phyloP scores from a whole-genome alignment of 1,140 invertebrate genomes.

The Atta cephalotes region DNA sequence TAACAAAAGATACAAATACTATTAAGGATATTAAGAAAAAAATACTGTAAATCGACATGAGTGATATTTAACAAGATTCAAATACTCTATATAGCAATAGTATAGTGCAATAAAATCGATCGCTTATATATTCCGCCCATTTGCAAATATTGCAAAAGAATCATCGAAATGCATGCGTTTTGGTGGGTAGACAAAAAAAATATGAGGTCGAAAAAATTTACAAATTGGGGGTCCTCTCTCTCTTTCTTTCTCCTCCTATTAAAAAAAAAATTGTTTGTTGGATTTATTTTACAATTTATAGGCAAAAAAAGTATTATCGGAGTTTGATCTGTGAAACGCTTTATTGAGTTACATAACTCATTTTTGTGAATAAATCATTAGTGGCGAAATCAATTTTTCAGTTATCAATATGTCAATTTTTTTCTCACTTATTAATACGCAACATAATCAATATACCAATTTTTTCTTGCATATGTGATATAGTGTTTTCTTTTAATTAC shows the following conservation, averaged over 20 bases:
- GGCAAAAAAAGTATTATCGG: constrained; percentile 14
- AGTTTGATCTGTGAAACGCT: constrained; percentile 10
- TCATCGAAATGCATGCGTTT: constrained; percentile 40
- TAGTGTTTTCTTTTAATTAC: neutral
- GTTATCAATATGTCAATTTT: neutral
- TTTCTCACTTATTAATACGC: neutral
- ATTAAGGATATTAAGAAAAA: constrained; percentile 4
- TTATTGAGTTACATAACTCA: neutral
- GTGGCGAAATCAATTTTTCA: neutral
- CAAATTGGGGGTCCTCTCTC: constrained; percentile 25
- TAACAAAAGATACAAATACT: neutral
- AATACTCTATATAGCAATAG: constrained; percentile 41
- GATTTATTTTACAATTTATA: constrained; percentile 49
- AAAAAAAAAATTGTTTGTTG: neutral
- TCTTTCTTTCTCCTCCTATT: neutral
- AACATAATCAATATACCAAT: neutral
- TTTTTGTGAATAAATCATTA: constrained; percentile 28
- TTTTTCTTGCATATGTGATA: neutral
- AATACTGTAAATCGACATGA: neutral
- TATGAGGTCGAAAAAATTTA: constrained; percentile 32
- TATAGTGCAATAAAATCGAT: constrained; percentile 45
- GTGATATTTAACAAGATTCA: constrained; percentile 35
- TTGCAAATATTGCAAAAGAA: constrained; percentile 35
- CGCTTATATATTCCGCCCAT: constrained; percentile 42
- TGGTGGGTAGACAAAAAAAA: constrained; percentile 18